Percentiles rank a stretch among this genome's conserved stretches.
Evolutionary conservation across 2,888 invertebrate genomes (phyloP).

Genomic region (Trichacis sp.): DNA sequence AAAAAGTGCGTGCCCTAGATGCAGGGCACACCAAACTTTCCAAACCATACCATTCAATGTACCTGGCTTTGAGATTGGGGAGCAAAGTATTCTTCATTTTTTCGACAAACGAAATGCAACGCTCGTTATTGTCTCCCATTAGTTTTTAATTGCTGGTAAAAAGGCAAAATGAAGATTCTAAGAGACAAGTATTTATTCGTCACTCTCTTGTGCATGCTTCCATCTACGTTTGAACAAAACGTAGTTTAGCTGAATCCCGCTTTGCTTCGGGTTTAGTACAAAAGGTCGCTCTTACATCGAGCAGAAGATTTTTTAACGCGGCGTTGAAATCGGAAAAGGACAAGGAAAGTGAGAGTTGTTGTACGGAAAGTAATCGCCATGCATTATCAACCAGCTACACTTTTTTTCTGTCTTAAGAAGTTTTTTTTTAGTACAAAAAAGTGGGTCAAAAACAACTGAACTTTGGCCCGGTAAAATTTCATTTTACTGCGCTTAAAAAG

Average conservation of each 20-base stretch:
- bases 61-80: background rate
- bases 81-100: slow-evolving; percentile 2
- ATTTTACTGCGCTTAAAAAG: background rate
- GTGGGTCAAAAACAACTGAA: background rate
- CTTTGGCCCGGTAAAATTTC: background rate
- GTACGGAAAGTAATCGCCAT: slow-evolving; percentile 35
- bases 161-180: background rate
- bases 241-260: slow-evolving; percentile 12
- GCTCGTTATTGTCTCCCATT: slow-evolving; percentile 1
- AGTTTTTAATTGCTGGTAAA: background rate
- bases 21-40: background rate
- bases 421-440: background rate
- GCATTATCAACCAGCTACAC: slow-evolving; percentile 21
- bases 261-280: slow-evolving; percentile 42
- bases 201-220: background rate
- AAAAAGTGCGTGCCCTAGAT: background rate
- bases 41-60: background rate
- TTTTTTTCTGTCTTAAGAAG: background rate
- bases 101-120: background rate
- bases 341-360: slow-evolving; percentile 29
- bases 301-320: slow-evolving; percentile 6
- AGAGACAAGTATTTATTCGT: slow-evolving; percentile 2
- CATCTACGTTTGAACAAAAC: too few relatives aligned
- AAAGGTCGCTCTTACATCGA: slow-evolving; percentile 34
- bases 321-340: slow-evolving; percentile 16